Conservation (phyloP, 2,113 vertebrate species). For the Indicator maculatus region DNA sequence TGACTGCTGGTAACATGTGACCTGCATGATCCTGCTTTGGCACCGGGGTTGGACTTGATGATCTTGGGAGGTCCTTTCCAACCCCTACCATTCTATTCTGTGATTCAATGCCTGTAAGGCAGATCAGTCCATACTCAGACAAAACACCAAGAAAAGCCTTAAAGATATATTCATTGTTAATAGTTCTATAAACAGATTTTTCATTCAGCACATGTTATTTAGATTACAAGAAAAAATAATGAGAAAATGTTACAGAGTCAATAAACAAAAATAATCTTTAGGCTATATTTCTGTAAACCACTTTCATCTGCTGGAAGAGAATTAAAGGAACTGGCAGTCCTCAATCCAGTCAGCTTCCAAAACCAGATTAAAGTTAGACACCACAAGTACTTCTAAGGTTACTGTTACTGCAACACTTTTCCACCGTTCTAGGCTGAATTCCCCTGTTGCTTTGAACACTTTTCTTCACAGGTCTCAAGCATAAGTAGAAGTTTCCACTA, state of each 20-base stretch:
- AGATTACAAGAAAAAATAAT: constrained; percentile 5
- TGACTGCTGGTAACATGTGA: background rate
- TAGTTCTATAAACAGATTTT: constrained; percentile 21
- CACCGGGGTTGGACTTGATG: too few relatives aligned
- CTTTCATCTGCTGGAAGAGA: background rate
- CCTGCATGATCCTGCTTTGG: too few relatives aligned
- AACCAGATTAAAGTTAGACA: constrained; percentile 15
- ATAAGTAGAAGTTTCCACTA: background rate
- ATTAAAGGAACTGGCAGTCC: background rate
- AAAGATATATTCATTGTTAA: constrained; percentile 3
- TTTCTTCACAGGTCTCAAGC: background rate
- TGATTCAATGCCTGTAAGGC: too few relatives aligned
- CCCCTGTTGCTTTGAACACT: background rate
- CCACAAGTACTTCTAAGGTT: background rate
- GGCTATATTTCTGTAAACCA: constrained; percentile 11
- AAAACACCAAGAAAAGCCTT: background rate
- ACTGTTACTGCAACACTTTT: background rate
- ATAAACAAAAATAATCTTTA: constrained; percentile 27
- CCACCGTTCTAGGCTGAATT: background rate
- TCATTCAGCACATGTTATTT: background rate
- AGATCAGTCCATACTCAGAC: background rate
- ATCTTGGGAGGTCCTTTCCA: too few relatives aligned
- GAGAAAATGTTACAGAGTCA: background rate
- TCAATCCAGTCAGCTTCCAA: background rate
- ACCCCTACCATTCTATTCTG: too few relatives aligned